Conservation (phyloP, 2,113 vertebrate genomes). For the Spilogale gracilis region DNA sequence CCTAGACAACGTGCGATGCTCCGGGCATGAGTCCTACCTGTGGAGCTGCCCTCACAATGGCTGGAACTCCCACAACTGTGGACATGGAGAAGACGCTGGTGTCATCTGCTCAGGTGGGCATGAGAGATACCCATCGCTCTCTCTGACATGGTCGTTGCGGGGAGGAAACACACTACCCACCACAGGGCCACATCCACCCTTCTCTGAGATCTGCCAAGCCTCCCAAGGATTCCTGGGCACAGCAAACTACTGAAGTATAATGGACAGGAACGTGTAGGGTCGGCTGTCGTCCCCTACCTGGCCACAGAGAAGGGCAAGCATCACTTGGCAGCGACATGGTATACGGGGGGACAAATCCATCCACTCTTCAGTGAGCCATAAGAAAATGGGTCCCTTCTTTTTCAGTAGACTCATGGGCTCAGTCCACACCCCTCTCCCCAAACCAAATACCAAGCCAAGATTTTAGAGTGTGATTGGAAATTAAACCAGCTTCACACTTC, state of each 20-base stretch:
- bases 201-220: background rate
- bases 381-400: background rate
- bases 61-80: constrained; percentile 34
- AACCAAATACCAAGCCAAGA: background rate
- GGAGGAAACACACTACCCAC: background rate
- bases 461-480: background rate
- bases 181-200: background rate
- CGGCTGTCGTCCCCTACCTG: too few species aligned
- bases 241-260: background rate
- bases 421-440: background rate
- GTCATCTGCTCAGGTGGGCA: too few species aligned
- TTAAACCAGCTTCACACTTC: background rate
- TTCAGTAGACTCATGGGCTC: background rate
- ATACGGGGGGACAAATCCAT: background rate
- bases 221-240: background rate
- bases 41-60: background rate
- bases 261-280: too few species aligned
- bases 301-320: too few species aligned
- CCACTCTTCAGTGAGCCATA: background rate
- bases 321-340: too few species aligned
- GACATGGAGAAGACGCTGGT: too few species aligned
- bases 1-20: constrained; percentile 1
- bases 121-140: background rate
- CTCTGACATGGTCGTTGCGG: background rate
- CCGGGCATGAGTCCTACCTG: background rate